A percentile compares a stretch with the other conserved stretches of the same genome.
phyloP scores from a whole-genome alignment of 1,140 invertebrate species.

The Trichonephila clavipes region DNA sequence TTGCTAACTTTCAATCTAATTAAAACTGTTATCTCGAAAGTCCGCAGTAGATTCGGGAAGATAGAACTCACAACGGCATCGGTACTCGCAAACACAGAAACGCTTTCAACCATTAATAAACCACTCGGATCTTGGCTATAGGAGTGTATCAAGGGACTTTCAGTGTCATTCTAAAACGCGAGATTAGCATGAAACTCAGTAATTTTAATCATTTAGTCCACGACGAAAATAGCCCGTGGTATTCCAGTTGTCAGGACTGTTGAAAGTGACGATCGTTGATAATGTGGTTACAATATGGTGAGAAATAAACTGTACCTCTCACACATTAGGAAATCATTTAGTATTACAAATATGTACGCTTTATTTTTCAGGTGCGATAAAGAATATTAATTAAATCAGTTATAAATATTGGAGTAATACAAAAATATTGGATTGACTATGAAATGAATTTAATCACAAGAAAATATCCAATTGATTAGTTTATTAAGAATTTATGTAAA shows the following conservation, averaged over 20 bases:
- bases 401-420: too few species aligned
- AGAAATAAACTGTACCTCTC: not conserved
- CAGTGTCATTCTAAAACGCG: slow-evolving; percentile 12
- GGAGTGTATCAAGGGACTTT: not conserved
- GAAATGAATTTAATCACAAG: too few species aligned
- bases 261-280: not conserved
- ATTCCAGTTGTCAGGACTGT: not conserved
- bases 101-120: slow-evolving; percentile 12
- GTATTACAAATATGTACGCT: not conserved
- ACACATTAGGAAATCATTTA: not conserved
- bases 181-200: not conserved
- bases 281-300: not conserved
- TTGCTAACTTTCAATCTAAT: not conserved
- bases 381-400: too few species aligned
- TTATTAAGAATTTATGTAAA: not conserved
- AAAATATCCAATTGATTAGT: too few species aligned
- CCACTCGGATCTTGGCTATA: not conserved
- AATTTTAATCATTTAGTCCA: slow-evolving; percentile 25
- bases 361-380: too few species aligned
- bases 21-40: not conserved
- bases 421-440: too few species aligned
- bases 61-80: not conserved
- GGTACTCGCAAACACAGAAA: not conserved
- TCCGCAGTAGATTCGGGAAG: not conserved
- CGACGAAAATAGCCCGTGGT: not conserved